These are phyloP conservation scores for Atrina japonica DNA, from an alignment of 2,888 invertebrate species.

Conservation along the genomic window DNA sequence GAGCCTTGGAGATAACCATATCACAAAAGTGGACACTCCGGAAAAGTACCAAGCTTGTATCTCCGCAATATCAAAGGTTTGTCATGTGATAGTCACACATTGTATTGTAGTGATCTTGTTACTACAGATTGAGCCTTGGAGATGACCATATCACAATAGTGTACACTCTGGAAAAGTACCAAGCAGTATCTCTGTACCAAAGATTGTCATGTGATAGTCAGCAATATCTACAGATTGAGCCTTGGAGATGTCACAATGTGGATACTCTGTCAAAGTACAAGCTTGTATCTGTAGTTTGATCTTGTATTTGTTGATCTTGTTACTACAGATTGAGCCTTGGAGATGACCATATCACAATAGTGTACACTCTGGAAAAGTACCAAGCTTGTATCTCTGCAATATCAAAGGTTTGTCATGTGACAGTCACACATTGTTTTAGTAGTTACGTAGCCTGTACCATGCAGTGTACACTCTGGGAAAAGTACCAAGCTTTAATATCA, in stretches of 20 bases:
- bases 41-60: conserved; percentile 86
- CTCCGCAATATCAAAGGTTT: conserved; percentile 32
- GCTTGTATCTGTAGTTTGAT: conserved; percentile 48
- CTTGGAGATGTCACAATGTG: too few relatives aligned
- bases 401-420: conserved; percentile 44
- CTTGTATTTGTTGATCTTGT: conserved; percentile 26
- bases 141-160: conserved; percentile 56
- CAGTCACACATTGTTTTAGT: background rate
- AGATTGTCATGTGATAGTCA: conserved; percentile 35
- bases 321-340: conserved; percentile 84
- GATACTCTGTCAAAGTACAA: conserved; percentile 57
- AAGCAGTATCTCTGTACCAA: conserved; percentile 51
- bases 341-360: conserved; percentile 90
- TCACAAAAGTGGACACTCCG: too few relatives aligned
- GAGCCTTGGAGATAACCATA: conserved; percentile 91
- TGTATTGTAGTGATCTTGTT: conserved; percentile 52
- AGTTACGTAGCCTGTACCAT: too few relatives aligned
- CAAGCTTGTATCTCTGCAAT: conserved; percentile 53
- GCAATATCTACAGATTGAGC: too few relatives aligned
- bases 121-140: conserved; percentile 58
- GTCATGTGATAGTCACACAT: too few relatives aligned
- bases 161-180: conserved; percentile 56
- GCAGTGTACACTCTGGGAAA: too few relatives aligned
- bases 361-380: conserved; percentile 60
- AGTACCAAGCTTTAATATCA: conserved; percentile 82